Percentiles rank a stretch among this genome's conserved stretches.
phyloP scores from a whole-genome alignment of 1,140 invertebrate species.

The Asobara japonica region DNA sequence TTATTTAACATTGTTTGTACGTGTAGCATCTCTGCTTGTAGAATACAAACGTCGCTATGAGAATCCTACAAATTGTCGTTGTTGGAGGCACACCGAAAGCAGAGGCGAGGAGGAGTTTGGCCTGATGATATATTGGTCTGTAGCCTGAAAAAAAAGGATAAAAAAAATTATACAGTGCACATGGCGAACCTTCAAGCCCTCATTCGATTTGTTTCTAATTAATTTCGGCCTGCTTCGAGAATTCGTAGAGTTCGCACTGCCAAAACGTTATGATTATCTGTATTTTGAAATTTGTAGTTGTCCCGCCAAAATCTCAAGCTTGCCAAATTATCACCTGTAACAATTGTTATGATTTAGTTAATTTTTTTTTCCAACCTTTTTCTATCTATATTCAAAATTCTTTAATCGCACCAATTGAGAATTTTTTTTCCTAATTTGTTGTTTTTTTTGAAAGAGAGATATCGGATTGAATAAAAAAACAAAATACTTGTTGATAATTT shows the following conservation, averaged over 20 bases:
- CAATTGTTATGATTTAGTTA: not conserved
- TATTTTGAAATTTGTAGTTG: slow-evolving; percentile 15
- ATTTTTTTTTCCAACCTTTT: not conserved
- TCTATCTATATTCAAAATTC: not conserved
- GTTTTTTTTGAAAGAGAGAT: slow-evolving; percentile 3
- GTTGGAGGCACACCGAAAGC: slow-evolving; percentile 42
- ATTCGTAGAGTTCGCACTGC: slow-evolving; percentile 44
- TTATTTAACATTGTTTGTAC: not conserved
- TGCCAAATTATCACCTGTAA: not conserved
- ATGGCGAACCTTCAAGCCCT: not conserved
- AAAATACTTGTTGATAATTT: slow-evolving; percentile 64
- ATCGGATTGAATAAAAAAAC: slow-evolving; percentile 58
- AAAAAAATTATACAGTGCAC: slow-evolving; percentile 16
- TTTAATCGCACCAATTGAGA: not conserved
- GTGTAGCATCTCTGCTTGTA: slow-evolving; percentile 17
- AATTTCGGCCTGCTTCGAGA: slow-evolving; percentile 42
- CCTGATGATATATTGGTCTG: slow-evolving; percentile 46
- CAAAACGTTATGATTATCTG: slow-evolving; percentile 28
- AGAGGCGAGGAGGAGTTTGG: slow-evolving; percentile 57
- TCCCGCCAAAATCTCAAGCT: not conserved
- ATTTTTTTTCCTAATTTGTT: slow-evolving; percentile 9
- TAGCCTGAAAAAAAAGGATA: slow-evolving; percentile 23
- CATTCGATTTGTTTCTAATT: slow-evolving; percentile 12
- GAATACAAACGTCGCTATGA: not conserved
- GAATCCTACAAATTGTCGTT: slow-evolving; percentile 47